Conservation (phyloP, 53 echinoderm and acorn worm genomes). For the Patiria pectinifera region DNA sequence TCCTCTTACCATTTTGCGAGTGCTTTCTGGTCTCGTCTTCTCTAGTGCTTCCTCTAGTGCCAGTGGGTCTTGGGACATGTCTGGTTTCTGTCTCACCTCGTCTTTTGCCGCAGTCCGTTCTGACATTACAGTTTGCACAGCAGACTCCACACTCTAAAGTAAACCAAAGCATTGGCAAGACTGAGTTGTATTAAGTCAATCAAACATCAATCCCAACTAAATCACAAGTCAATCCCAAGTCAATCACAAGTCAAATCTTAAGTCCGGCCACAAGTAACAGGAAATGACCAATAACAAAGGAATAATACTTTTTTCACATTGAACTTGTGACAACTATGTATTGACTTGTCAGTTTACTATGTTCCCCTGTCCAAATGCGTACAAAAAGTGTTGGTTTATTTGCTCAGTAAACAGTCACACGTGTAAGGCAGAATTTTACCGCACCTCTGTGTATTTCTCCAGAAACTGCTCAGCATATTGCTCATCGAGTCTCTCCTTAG, state of each 20-base stretch:
- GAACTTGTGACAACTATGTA: no score
- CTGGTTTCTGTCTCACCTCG: slow-evolving; percentile 70
- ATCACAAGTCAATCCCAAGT: no score
- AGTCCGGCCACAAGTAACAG: no score
- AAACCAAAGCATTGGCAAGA: background rate
- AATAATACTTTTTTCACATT: no score
- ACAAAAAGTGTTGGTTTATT: no score
- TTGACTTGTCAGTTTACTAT: no score
- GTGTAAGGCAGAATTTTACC: background rate
- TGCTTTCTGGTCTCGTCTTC: slow-evolving; percentile 67
- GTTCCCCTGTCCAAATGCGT: no score
- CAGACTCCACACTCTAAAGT: slow-evolving; percentile 57
- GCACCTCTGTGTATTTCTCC: slow-evolving; percentile 68
- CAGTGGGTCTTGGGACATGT: slow-evolving; percentile 74
- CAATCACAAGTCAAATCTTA: no score
- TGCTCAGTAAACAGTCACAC: background rate
- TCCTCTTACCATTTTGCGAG: slow-evolving; percentile 73
- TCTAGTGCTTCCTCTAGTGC: slow-evolving; percentile 84
- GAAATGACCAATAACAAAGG: no score
- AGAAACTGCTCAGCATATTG: slow-evolving; percentile 74
- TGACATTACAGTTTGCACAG: slow-evolving; percentile 56
- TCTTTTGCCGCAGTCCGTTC: slow-evolving; percentile 62
- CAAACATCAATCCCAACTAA: no score
- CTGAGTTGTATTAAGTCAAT: background rate
- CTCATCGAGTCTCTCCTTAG: slow-evolving; percentile 79